These are phyloP conservation scores for Caenorhabditis macrosperma DNA, from an alignment of 2,888 invertebrate genomes.

Conservation along the genomic window DNA sequence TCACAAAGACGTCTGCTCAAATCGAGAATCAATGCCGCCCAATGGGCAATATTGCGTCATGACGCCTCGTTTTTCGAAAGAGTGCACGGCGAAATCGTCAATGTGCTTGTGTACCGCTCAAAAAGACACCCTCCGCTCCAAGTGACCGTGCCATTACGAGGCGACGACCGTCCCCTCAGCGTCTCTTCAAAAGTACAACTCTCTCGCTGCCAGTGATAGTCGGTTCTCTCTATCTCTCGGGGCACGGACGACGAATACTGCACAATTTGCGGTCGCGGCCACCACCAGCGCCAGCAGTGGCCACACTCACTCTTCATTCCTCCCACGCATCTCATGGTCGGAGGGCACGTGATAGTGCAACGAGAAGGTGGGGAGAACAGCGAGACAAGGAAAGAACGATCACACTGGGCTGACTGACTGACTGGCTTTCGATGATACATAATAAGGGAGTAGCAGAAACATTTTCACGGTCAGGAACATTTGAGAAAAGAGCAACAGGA, in stretches of 20 bases:
- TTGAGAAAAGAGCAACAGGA: too few relatives aligned
- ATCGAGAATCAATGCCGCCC: background rate
- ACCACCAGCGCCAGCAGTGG: too few relatives aligned
- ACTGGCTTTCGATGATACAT: too few relatives aligned
- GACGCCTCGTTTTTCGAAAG: background rate
- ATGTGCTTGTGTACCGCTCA: background rate
- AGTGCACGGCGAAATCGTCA: background rate
- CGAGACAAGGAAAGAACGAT: too few relatives aligned
- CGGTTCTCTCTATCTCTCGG: background rate
- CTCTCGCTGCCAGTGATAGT: background rate
- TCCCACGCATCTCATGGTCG: background rate
- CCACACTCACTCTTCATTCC: background rate
- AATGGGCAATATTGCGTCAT: background rate
- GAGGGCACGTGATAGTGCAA: too few relatives aligned
- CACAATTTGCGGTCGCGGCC: too few relatives aligned
- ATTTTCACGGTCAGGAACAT: too few relatives aligned
- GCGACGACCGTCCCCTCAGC: background rate
- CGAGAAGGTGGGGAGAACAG: too few relatives aligned
- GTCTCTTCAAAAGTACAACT: background rate
- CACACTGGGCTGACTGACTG: too few relatives aligned
- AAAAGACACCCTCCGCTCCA: background rate
- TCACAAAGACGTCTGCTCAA: background rate
- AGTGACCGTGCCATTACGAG: background rate
- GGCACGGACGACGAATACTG: too few relatives aligned
- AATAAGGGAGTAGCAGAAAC: too few relatives aligned